Base-by-base conservation (phyloP, 1,140 invertebrate species). In the Bombus impatiens region DNA sequence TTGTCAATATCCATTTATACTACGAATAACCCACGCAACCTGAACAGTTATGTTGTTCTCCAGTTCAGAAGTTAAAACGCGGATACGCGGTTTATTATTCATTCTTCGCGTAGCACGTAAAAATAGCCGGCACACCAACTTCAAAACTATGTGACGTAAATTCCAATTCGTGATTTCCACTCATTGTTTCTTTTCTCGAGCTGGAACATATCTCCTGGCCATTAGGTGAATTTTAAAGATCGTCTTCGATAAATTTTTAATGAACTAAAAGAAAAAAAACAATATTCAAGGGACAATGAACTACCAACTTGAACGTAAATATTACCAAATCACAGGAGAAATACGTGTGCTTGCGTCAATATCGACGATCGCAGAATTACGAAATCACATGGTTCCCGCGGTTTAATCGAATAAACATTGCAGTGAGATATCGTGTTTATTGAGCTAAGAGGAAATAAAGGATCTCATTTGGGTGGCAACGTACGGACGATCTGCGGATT, bases 1-100 rank as follows among this genome's bases (percentile, higher is more conserved):
- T 87, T 87, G 85, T 89, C 80, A 89, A 89, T 80, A 72, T 57
- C 75, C 84, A 84, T 87, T 87, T 74, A 32, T 75, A 74, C 57
- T 42, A 42, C 22, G 68, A 40, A 47, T 86, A 81, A 42, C 59
- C 70, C 59, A 86, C 78, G 78, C 78, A 32, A 22, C 32, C 35
- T 28, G 47, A 62, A 79, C 53, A 32, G 47, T 79, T 84, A 37
- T 59, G 32, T 5, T 1, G 53, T 47, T 40, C 18, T 25, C 12
- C 6, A 22, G 67, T 53, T 53, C 67, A 53, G 82, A 67, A 77
- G 42, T 82, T 62, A 40, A 47, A 25, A 35, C 53, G 53, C 28
- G 53, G 76, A 42, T 67, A 59, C 37, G 57, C 37, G 42, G 28
- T 62, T 77, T 67, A 67, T 83, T 78, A 68, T 78, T 84, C 74